Conservation (phyloP, 2,113 vertebrate genomes). For the Stomatorhinus ivindoensis region DNA sequence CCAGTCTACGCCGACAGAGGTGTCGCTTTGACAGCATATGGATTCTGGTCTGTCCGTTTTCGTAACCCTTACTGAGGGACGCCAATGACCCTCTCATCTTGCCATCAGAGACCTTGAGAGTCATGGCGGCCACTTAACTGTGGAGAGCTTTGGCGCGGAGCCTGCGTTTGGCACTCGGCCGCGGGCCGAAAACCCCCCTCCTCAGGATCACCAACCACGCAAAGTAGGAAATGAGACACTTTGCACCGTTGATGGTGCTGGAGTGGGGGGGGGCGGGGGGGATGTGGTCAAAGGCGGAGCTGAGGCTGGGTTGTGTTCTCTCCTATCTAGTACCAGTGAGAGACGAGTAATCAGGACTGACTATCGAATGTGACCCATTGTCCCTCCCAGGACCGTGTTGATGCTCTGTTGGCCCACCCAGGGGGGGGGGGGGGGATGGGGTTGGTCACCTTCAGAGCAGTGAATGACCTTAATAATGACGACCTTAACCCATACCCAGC, state of each 20-base stretch:
- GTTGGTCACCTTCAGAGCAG: not conserved
- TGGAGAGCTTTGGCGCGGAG: not conserved
- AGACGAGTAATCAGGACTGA: not conserved
- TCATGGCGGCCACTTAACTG: not conserved
- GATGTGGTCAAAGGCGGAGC: not conserved
- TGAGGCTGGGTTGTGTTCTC: not conserved
- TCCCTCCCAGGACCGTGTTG: too few species aligned
- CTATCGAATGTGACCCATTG: not conserved
- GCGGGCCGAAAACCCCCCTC: not conserved
- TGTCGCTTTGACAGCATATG: not conserved
- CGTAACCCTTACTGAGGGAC: not conserved
- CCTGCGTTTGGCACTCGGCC: not conserved
- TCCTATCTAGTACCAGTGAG: not conserved
- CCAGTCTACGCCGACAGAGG: not conserved
- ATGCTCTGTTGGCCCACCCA: not conserved
- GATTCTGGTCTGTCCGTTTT: not conserved
- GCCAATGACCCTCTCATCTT: not conserved
- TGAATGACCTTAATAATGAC: accelerated
- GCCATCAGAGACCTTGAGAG: not conserved
- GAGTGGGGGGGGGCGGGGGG: not conserved
- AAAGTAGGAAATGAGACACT: not conserved
- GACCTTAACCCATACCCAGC: not conserved
- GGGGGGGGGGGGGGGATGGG: too few species aligned
- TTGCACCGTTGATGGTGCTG: not conserved
- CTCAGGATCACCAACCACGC: not conserved